Evolutionary conservation across 2,797 vertebrate genomes (phyloP), one percentile per base, ranked within the genome.

Genomic region (Crossoptilon crossoptilon): DNA sequence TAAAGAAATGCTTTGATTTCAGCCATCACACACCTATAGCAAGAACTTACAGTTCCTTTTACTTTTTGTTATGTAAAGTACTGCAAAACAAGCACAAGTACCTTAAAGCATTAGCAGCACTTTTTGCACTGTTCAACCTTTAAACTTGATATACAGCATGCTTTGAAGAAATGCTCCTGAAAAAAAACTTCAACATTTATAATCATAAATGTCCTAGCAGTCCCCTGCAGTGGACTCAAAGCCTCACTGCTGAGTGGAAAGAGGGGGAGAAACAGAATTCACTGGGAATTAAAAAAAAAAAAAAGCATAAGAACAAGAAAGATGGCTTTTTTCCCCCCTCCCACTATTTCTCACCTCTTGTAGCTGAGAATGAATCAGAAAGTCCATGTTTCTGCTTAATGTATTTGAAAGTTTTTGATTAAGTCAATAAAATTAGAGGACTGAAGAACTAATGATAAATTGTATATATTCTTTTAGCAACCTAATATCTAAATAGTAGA

Each of bases 391-490:
- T 71, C 46, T 81, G 17, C n/a, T 84, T 76, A 78, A 89, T 13
- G 13, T 84, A 90, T 19, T 58, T 27, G 37, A 74, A 93, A 94
- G 29, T 79, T 58, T 93, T 96, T 93, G 8, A 87, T 56, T 15
- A 74, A 8, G 58, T 68, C 55, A 94, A 41, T 84, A 14, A 92
- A 89, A 90, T 86, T 79, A 88, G 91, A 76, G 29, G 31, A 62
- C 43, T 51, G 64, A 44, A 86, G 46, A 49, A 29, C 26, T 80
- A 46, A 27, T 46, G 39, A 75, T 74, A 84, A 93, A 88, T 76
- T 75, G 70, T 63, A 87, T 91, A 55, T 19, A 66, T 74, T 60
- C 68, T 94, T 96, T 94, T 95, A 84, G 90, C 60, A 86, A 88
- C 55, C 74, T 94, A 8, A 46, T 84, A 7, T 26, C 0, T 62